Base-by-base conservation (phyloP, 2,888 invertebrate genomes). In the Caenorhabditis japonica region DNA sequence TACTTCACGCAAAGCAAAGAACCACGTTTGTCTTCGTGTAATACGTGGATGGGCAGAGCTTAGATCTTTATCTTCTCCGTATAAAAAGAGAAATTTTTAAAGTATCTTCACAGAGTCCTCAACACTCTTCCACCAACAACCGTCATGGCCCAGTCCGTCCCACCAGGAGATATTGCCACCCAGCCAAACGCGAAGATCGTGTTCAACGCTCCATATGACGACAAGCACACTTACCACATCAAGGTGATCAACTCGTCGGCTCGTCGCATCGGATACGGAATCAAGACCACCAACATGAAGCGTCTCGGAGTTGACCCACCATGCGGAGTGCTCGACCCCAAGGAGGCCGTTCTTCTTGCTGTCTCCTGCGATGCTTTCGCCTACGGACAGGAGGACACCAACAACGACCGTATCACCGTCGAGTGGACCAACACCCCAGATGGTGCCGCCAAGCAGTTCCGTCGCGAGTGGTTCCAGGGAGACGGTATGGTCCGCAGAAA, bases 281-380 rank as follows among this genome's bases (percentile, higher is more conserved):
- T 84, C 79, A 84, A 84, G 81, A 84, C 83, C 36, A 84, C 81
- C 75, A 84, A 84, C 75, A 77, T 83, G 80, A 77, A 77, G 73
- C 75, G 84, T 55, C 79, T 84, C 52, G 78, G 76, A 43, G 79
- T 81, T 33, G 84, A 84, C 60, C 83, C 83, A 41, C 79, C 79
- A 52, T 77, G 79, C 49, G 84, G 84, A 59, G 84, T 84, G 15
- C 81, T 82, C 71, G 84, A 84, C 76, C 81, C 84, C 56, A 81
- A 82, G 81, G 82, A 84, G 66, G 61, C 71, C 49, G 76, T 76
- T 43, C 72, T 83, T 41, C 73, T 84, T 69, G 83, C 83, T 58
- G 82, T 85, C 70, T 81, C 81, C 17, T 84, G 84, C 75, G 84
- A 84, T 53, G 70, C 84, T 19, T 85, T 84, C 80, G 79, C 79